Percentiles rank a stretch among this genome's conserved stretches.
phyloP scores from a whole-genome alignment of 2,797 vertebrate genomes.

The Syngnathus acus region DNA sequence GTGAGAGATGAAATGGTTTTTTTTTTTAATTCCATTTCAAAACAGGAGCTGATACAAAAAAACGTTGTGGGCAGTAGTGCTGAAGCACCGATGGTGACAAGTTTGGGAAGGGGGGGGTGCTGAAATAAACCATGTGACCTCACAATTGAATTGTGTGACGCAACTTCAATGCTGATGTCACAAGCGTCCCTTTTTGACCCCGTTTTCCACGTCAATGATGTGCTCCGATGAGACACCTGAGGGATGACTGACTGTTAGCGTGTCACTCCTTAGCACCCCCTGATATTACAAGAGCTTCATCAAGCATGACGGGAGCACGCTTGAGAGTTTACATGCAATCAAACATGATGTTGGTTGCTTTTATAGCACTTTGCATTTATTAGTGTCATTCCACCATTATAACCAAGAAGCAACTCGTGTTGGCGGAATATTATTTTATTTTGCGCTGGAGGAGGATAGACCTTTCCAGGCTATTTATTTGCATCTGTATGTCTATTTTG shows the following conservation, averaged over 20 bases:
- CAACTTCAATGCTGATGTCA: background rate
- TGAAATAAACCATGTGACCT: background rate
- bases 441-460: no score
- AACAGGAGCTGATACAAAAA: constrained; percentile 8
- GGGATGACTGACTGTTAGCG: background rate
- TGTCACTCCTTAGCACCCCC: background rate
- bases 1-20: constrained; percentile 20
- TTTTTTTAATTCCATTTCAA: constrained; percentile 25
- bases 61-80: background rate
- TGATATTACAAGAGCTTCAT: constrained; percentile 4
- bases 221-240: background rate
- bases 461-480: no score
- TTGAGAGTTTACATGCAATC: background rate
- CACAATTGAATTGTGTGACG: background rate
- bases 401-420: no score
- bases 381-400: background rate
- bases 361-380: constrained; percentile 2
- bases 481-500: no score
- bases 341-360: background rate
- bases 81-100: background rate
- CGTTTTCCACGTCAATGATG: background rate
- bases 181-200: background rate
- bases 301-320: background rate
- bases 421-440: no score
- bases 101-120: background rate